phyloP scores from a whole-genome alignment of 2,888 invertebrate species.

The Blastobasis adustella region DNA sequence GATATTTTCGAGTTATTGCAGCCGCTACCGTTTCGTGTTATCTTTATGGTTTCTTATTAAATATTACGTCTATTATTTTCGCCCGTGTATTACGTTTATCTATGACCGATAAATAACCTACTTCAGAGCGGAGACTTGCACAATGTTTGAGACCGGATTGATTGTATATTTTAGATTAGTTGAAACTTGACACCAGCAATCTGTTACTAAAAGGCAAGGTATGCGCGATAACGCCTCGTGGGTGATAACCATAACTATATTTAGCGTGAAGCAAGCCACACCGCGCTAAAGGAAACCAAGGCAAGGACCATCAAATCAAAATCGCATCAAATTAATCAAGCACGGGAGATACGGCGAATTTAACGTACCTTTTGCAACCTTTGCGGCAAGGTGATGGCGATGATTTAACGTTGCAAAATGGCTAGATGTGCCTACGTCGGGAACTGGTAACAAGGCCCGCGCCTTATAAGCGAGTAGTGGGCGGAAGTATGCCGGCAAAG shows the following conservation, averaged over 20 bases:
- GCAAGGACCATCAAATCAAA: conserved; percentile 47
- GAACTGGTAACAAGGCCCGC: conserved; percentile 51
- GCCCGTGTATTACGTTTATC: too few relatives aligned
- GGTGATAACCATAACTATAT: too few relatives aligned
- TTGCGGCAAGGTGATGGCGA: conserved; percentile 33
- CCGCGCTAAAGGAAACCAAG: conserved; percentile 17
- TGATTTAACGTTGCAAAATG: conserved; percentile 37
- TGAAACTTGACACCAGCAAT: too few relatives aligned
- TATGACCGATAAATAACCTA: too few relatives aligned
- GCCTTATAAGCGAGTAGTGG: conserved; percentile 52
- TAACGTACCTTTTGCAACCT: conserved; percentile 24
- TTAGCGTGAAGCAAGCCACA: too few relatives aligned
- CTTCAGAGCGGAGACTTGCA: too few relatives aligned
- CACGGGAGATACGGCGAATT: conserved; percentile 39
- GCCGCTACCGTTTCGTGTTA: not conserved
- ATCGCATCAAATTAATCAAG: conserved; percentile 41
- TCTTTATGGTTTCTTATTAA: not conserved
- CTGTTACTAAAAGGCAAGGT: too few relatives aligned
- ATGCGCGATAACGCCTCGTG: too few relatives aligned
- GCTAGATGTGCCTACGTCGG: conserved; percentile 42
- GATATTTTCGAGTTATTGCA: conserved; percentile 26
- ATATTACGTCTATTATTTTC: too few relatives aligned
- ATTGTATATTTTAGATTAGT: too few relatives aligned
- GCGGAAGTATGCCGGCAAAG: conserved; percentile 47
- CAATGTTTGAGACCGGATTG: too few relatives aligned